These are phyloP conservation scores for human (Homo sapiens) DNA, from an alignment of 2,113 vertebrate genomes.

Conservation along the genomic window DNA sequence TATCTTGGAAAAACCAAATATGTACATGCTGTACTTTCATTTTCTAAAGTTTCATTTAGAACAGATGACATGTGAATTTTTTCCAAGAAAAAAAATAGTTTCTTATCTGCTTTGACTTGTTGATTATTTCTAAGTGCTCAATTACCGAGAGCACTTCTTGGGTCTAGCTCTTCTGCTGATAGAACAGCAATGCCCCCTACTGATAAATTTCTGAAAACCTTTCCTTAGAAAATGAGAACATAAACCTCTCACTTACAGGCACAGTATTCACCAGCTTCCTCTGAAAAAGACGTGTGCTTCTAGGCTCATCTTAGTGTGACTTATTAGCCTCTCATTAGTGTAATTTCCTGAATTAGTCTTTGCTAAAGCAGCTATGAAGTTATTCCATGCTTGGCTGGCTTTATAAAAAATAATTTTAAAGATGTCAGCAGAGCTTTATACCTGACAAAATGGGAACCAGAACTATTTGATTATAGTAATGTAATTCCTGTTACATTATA, in stretches of 20 bases:
- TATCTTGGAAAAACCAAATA: constrained; percentile 53
- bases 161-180: constrained; percentile 50
- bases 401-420: constrained; percentile 66
- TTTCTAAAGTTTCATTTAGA: constrained; percentile 63
- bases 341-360: constrained; percentile 65
- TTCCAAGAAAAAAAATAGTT: constrained; percentile 60
- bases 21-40: constrained; percentile 65
- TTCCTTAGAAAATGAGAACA: not conserved
- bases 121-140: constrained; percentile 68
- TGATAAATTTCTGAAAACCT: constrained; percentile 63
- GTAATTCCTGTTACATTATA: constrained; percentile 8
- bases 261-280: constrained; percentile 11
- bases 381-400: constrained; percentile 52
- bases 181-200: constrained; percentile 77
- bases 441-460: constrained; percentile 51
- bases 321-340: constrained; percentile 46
- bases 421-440: constrained; percentile 47
- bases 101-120: constrained; percentile 62
- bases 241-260: not conserved
- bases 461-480: constrained; percentile 59
- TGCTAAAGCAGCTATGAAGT: constrained; percentile 23
- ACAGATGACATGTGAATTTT: constrained; percentile 57
- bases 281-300: not conserved
- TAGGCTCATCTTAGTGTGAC: constrained; percentile 22
- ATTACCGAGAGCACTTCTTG: constrained; percentile 43